Base-by-base conservation (phyloP, 2,113 vertebrate genomes). In the Macrotis lagotis region DNA sequence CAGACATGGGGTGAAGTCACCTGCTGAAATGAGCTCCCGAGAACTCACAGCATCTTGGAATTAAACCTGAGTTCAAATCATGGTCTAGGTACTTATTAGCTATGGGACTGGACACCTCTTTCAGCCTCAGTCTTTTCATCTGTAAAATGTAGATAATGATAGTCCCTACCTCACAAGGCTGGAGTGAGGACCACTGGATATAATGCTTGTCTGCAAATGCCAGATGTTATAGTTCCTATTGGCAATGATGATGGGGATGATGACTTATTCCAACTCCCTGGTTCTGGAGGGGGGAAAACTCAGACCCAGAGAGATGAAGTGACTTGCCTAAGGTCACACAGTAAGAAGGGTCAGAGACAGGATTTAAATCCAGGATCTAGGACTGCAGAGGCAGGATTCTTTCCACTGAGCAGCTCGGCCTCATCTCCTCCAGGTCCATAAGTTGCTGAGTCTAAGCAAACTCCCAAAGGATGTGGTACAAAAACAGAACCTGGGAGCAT, bases 401-500 rank as follows among this genome's bases (percentile, higher is more conserved):
- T 25, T 10, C 55, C 91, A 47, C 0, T 49, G 89, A 89, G 88
- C 37, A 6, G 51, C n/a, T 50, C 44, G 50, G 31, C 22, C 12
- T 83, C 49, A 92, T 51, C 51, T 25, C 51, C 92, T 59, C 48
- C 0, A 19, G 26, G 0, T 16, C 91, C 92, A 52, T n/a, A 47
- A 48, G 91, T 91, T 19, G 93, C 51, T 50, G 95, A 96, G 92
- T 28, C 59, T 25, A 96, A 53, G 74, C 88, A 96, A 91, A 96
- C 37, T 1, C 24, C 92, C 93, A 22, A 0, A 1, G 53, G 95
- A 92, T 3, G 2, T 1, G 25, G 91, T 59, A 50, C 8, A 49
- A 91, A 88, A 91, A 48, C 88, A 96, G 96, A 96, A 93, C 96
- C 93, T 96, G 95, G 89, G 95, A 95, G 96, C 94, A 91, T 95